Evolutionary conservation across 2,113 vertebrate species (phyloP), one percentile per base, ranked within the genome.

Genomic region (Hippoglossus stenolepis): DNA sequence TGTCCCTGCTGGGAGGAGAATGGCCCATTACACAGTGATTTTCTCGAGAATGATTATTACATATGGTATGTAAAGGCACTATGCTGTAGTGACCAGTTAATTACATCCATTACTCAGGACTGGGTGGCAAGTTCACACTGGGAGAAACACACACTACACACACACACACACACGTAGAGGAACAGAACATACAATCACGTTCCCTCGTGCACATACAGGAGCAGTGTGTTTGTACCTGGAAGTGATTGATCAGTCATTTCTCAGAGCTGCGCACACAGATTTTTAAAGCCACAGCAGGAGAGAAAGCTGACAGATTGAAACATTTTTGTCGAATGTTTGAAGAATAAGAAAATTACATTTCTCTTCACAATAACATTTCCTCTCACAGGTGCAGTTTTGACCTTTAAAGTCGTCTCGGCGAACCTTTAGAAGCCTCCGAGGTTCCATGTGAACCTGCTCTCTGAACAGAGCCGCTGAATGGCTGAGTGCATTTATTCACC

Each of bases 11-110:
- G 90, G 87, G 82, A 87, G 77, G 80, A 67, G 88, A 89, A 91
- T 87, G 74, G 70, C 65, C 92, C 86, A 93, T 93, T 93, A 91
- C 75, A 80, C n/a, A 12, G 75, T 85, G 88, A 93, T 88, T 92
- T 87, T 87, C 82, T 87, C 54, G 1, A 80, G 83, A 85, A 85
- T 75, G 77, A 83, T 82, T 83, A 83, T 88, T 89, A 91, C 80
- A 87, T 92, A 92, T 80, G 68, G 75, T 51, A 77, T 86, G 77
- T 79, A 81, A 82, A 83, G 80, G 65, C 75, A 83, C 58, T 63
- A 45, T 82, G 82, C 80, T 61, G 77, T 70, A 74, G 63, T 81
- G 85, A 81, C 81, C 76, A 73, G 79, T 85, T 92, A 90, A 93
- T 91, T 90, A 87, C 80, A 76, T 79, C 77, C 79, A 88, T 91